Evolutionary conservation across 2,113 vertebrate genomes (phyloP).

Genomic region (Platysternon megacephalum): DNA sequence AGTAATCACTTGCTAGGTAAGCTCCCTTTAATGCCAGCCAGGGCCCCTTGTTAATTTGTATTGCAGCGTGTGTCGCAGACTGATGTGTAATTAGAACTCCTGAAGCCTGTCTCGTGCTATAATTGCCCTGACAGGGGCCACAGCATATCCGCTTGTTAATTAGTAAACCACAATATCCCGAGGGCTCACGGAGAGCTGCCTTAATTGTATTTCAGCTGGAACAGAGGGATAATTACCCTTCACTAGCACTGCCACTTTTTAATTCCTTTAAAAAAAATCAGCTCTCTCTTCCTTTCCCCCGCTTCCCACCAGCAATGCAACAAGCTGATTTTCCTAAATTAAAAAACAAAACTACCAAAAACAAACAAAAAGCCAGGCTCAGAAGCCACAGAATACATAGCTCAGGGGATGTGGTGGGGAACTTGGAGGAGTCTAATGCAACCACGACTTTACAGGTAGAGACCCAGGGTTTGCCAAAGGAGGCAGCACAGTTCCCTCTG

Average conservation of each 20-base stretch:
- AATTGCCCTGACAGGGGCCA: slow-evolving; percentile 82
- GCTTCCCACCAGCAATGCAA: background rate
- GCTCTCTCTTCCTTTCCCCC: background rate
- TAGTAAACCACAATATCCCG: slow-evolving; percentile 84
- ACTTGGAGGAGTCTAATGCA: background rate
- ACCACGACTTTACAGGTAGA: background rate
- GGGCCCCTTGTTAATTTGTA: slow-evolving; percentile 68
- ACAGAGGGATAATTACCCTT: slow-evolving; percentile 81
- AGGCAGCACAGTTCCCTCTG: background rate
- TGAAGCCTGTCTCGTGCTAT: slow-evolving; percentile 76
- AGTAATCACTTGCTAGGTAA: slow-evolving; percentile 35
- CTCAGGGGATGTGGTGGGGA: background rate
- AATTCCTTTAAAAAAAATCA: slow-evolving; percentile 48
- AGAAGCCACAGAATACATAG: background rate
- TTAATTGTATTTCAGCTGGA: slow-evolving; percentile 85
- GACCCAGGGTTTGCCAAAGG: background rate
- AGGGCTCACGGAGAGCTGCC: slow-evolving; percentile 74
- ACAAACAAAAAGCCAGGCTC: background rate
- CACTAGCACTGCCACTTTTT: slow-evolving; percentile 73
- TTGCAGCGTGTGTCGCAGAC: slow-evolving; percentile 60
- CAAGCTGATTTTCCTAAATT: background rate
- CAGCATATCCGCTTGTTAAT: slow-evolving; percentile 85
- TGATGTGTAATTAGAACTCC: slow-evolving; percentile 73
- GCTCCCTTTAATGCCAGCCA: slow-evolving; percentile 36
- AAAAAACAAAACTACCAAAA: background rate